Evolutionary conservation across 2,113 vertebrate genomes (phyloP).

Genomic region (Aptenodytes patagonicus): DNA sequence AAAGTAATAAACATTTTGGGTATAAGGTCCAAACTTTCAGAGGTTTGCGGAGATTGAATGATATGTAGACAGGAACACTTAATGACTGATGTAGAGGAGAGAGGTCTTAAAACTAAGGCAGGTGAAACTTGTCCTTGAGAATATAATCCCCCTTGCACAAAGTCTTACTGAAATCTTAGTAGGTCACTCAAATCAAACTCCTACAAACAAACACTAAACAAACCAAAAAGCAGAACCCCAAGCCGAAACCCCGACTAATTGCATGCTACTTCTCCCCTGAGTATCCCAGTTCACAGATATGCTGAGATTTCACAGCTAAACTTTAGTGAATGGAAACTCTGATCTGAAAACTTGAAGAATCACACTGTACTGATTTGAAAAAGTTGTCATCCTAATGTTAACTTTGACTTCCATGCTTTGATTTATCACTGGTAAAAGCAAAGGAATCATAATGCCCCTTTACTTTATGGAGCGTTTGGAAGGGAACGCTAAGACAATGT

Average conservation of each 20-base stretch:
- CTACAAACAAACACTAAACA: not conserved
- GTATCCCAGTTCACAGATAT: not conserved
- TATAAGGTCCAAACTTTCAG: not conserved
- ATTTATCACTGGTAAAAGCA: not conserved
- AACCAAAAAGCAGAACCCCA: not conserved
- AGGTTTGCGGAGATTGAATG: not conserved
- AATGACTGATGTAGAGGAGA: not conserved
- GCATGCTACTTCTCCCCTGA: not conserved
- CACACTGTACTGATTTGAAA: not conserved
- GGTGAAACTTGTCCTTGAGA: not conserved
- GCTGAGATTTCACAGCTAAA: not conserved
- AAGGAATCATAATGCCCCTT: not conserved
- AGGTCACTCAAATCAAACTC: not conserved
- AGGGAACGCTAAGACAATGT: not conserved
- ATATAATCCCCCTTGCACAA: not conserved
- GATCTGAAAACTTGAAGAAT: not conserved
- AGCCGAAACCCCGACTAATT: not conserved
- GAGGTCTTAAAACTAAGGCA: not conserved
- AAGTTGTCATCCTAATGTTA: not conserved
- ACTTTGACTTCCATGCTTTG: not conserved
- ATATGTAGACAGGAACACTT: not conserved
- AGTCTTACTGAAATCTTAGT: not conserved
- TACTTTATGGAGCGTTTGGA: not conserved
- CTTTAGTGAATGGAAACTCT: not conserved
- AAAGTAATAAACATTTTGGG: not conserved